Evolutionary conservation across 2,797 vertebrate species (phyloP).

Genomic region (Bucorvus abyssinicus): DNA sequence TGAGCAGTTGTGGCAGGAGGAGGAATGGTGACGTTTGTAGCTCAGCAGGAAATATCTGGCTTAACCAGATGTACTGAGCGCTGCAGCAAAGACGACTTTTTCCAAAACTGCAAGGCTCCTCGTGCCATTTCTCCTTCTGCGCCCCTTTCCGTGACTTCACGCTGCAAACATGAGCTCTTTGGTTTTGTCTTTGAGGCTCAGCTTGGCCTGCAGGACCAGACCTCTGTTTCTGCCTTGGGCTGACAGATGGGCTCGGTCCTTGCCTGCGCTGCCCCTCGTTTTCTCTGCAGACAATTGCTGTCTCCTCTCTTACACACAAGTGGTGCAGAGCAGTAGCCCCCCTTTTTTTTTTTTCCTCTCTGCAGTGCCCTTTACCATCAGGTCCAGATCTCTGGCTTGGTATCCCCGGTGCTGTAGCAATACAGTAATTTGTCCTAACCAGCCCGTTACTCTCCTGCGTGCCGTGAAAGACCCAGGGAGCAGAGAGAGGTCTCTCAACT

Average conservation of each 20-base stretch:
- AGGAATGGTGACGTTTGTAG: conserved; percentile 36
- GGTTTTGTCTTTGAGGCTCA: neutral
- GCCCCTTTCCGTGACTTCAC: conserved; percentile 28
- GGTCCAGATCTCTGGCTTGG: neutral
- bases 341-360: neutral
- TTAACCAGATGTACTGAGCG: neutral
- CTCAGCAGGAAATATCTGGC: conserved; percentile 54
- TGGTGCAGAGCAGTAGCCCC: neutral
- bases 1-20: conserved; percentile 37
- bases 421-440: neutral
- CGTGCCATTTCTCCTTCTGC: neutral
- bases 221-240: neutral
- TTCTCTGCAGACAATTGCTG: neutral
- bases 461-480: rapidly evolving
- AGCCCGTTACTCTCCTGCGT: neutral
- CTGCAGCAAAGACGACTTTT: neutral
- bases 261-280: rapidly evolving
- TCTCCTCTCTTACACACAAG: neutral
- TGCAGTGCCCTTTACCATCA: neutral
- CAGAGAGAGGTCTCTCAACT: neutral
- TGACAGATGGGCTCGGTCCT: neutral
- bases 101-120: neutral
- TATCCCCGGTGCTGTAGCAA: neutral
- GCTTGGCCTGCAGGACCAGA: conserved; percentile 1
- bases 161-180: neutral